Base-by-base conservation (phyloP, 2,888 invertebrate genomes). In the Molorchus minor region DNA sequence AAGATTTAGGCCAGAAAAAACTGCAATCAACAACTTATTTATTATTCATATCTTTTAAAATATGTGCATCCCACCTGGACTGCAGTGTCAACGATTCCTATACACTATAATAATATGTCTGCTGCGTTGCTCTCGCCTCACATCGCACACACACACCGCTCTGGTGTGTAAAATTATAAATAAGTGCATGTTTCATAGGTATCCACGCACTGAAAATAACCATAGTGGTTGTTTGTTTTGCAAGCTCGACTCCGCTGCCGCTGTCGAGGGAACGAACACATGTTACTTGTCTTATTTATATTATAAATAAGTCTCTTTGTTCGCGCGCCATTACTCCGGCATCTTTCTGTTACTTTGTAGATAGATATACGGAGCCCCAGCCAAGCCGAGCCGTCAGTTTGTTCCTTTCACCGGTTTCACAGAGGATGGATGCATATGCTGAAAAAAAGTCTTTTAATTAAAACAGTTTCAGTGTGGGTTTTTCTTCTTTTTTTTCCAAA, bases 301-400 rank as follows among this genome's bases (percentile, higher is more conserved):
- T 25, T n/a, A 25, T 71, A 71, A 71, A 71, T 71, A 71, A 65
- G 61, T 65, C 60, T 64, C 71, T 71, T 71, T 71, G 71, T 71
- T 68, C 64, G 51, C 54, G 59, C 58, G 44, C 49, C 49, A 51
- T 51, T 51, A 53, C 47, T 25, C 58, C 56, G 62, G 58, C 62
- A 62, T 62, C 56, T 58, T 53, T 58, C 58, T 54, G 58, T 49
- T 58, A 54, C 58, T 58, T 51, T 58, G 46, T 54, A 53, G 16
- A 43, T 17, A 40, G 53, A 30, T 43, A 30, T 41, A n/a, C n/a
- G n/a, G n/a, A n/a, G n/a, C n/a, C n/a, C n/a, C n/a, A n/a, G n/a
- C n/a, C n/a, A n/a, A n/a, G 25, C 8, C 4, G 5, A 25, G 5
- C 25, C 4, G 4, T 25, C 8, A 25, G 25, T 25, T 25, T 25